Evolutionary conservation across 92 coral and sea anemone species (phyloP), one percentile per base, ranked within the genome.

Genomic region (Galaxea fascicularis): DNA sequence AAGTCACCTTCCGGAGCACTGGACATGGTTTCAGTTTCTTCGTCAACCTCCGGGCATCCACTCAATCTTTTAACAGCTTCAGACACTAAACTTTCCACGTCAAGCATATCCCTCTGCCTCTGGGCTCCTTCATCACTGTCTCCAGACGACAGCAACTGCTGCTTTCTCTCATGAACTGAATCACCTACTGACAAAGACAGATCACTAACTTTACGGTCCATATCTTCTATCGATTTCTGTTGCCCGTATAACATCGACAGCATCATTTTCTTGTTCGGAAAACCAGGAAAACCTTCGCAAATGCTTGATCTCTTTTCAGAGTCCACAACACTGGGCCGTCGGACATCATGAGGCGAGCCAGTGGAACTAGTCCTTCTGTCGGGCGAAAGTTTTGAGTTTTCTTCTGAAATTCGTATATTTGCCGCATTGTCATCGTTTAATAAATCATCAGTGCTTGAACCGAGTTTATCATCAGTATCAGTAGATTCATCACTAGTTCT

Each of bases 181-280:
- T 91, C 94, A 65, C 89, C 91, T 4, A 74, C 68, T 41, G 54
- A 76, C 65, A 86, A 82, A 65, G 71, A 86, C 0, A 88, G 72
- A 25, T 80, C 90, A 46, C 87, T 82, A 56, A 76, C 72, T 21
- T 63, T 83, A 74, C 89, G 93, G 81, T 85, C 93, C 80, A 77
- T 73, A 52, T 97, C 97, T 63, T 97, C 98, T 73, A 90, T 75
- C n/a, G 96, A 92, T 58, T 78, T 94, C 69, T 91, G 94, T 71
- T 89, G 93, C 25, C 97, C 97, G 78, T 94, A 94, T 20, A 94
- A 71, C 98, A 94, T 94, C 4, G 94, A 90, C 28, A 94, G 77
- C 98, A 94, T 94, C 95, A 94, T 92, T 83, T 94, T 94, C 75
- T 92, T 94, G 73, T 94, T 94, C 1, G 93, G 85, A 67, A 87